phyloP scores from a whole-genome alignment of 2,113 vertebrate species.

The Aldabrachelys gigantea region DNA sequence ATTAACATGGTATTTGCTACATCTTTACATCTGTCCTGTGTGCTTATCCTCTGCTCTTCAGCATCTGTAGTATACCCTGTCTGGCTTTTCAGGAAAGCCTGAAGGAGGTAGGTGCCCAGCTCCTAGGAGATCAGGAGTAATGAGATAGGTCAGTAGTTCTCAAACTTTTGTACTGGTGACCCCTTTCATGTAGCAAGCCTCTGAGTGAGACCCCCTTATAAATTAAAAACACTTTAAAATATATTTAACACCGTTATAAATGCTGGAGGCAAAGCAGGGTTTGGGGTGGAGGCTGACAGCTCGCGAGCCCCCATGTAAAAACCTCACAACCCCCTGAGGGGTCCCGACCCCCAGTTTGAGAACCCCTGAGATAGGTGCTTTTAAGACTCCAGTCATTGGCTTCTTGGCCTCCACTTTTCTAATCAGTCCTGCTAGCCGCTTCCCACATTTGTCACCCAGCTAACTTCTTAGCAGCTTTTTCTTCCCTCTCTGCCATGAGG shows the following conservation, averaged over 20 bases:
- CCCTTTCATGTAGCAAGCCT: too few relatives aligned
- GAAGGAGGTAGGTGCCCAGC: neutral
- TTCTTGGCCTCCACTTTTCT: neutral
- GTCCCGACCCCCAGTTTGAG: too few relatives aligned
- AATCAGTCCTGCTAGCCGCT: neutral
- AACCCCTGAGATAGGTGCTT: neutral
- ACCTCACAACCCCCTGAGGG: too few relatives aligned
- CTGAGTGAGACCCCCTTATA: too few relatives aligned
- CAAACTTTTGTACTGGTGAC: too few relatives aligned
- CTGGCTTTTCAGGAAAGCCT: neutral
- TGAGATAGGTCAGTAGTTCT: too few relatives aligned
- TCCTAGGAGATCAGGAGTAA: neutral
- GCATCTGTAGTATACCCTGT: neutral
- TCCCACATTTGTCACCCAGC: neutral
- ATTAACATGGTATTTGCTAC: neutral
- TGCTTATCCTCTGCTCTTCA: neutral
- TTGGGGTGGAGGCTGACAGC: too few relatives aligned
- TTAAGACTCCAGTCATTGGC: neutral
- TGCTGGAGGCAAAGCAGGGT: too few relatives aligned
- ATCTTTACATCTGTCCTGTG: neutral
- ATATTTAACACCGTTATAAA: too few relatives aligned
- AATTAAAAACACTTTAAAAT: too few relatives aligned
- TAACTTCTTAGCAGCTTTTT: neutral
- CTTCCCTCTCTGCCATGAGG: accelerated
- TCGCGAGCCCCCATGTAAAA: too few relatives aligned